Percentiles rank a stretch among this genome's conserved stretches.
Evolutionary conservation across 23 tunicate genomes (phyloP).

Genomic region (Phallusia fumigata): DNA sequence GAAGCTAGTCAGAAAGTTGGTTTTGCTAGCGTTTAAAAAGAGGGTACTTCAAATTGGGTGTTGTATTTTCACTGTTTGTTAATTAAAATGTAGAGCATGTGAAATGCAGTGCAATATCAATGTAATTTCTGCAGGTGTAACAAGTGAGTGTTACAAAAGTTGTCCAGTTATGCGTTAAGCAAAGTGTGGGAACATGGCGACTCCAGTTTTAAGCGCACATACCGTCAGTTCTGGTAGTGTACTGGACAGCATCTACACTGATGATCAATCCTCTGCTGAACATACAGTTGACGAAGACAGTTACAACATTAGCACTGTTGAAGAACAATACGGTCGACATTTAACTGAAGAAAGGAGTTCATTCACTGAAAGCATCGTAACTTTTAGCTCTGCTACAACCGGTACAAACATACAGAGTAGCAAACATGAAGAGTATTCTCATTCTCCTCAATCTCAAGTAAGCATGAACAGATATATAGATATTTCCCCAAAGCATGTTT

Average conservation of each 20-base stretch:
- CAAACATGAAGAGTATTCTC: not conserved
- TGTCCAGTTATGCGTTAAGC: too few relatives aligned
- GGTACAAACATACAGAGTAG: not conserved
- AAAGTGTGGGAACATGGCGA: not conserved
- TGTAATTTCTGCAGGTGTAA: too few relatives aligned
- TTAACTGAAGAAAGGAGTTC: not conserved
- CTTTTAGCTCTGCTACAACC: not conserved
- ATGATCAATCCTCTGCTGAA: not conserved
- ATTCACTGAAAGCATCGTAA: not conserved
- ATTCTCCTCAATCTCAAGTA: not conserved
- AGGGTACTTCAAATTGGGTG: too few relatives aligned
- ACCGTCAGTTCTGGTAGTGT: not conserved
- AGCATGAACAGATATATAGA: not conserved
- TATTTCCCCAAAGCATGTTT: too few relatives aligned
- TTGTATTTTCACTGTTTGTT: too few relatives aligned
- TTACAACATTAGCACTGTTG: not conserved
- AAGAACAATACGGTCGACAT: not conserved
- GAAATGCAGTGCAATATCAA: too few relatives aligned
- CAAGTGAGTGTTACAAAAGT: too few relatives aligned
- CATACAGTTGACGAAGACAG: not conserved
- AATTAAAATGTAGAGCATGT: too few relatives aligned
- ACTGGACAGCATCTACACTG: not conserved
- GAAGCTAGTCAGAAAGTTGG: not conserved
- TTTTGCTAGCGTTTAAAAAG: too few relatives aligned
- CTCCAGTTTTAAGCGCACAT: not conserved